A percentile compares a stretch with the other conserved stretches of the same genome.
These are phyloP conservation scores for Dendrocincla tyrannina DNA, from an alignment of 2,797 vertebrate species.

Conservation along the genomic window DNA sequence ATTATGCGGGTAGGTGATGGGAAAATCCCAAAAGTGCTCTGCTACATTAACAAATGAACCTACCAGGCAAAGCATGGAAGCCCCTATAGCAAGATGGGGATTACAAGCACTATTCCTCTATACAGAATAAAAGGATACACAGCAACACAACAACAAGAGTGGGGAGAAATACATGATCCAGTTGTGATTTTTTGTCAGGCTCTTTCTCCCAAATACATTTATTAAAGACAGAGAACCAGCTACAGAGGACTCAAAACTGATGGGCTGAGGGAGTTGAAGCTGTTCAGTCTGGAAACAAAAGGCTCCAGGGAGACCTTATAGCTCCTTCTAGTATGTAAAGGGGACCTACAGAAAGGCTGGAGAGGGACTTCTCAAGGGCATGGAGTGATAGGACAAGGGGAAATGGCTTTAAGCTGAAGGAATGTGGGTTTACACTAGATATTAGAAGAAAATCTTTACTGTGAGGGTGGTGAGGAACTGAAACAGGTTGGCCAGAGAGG, in stretches of 20 bases:
- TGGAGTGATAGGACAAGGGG: background rate
- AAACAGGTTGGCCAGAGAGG: background rate
- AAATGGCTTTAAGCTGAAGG: background rate
- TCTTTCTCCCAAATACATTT: background rate
- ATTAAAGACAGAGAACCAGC: background rate
- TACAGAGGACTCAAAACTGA: background rate
- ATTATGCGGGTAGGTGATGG: background rate
- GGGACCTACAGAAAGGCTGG: background rate
- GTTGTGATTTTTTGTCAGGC: background rate
- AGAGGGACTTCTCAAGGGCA: background rate
- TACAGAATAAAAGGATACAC: background rate
- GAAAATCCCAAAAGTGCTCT: background rate
- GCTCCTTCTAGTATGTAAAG: background rate
- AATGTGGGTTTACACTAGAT: background rate
- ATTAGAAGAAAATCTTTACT: background rate
- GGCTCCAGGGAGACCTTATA: background rate
- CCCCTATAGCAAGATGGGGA: background rate
- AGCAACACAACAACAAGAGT: background rate
- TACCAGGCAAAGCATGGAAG: background rate
- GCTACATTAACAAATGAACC: background rate
- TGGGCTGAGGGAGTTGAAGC: background rate
- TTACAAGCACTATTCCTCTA: background rate
- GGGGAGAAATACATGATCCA: background rate
- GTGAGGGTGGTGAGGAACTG: background rate
- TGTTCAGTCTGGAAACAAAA: background rate